Base-by-base conservation (phyloP, 2,888 invertebrate genomes). In the Malthinus flaveolus region DNA sequence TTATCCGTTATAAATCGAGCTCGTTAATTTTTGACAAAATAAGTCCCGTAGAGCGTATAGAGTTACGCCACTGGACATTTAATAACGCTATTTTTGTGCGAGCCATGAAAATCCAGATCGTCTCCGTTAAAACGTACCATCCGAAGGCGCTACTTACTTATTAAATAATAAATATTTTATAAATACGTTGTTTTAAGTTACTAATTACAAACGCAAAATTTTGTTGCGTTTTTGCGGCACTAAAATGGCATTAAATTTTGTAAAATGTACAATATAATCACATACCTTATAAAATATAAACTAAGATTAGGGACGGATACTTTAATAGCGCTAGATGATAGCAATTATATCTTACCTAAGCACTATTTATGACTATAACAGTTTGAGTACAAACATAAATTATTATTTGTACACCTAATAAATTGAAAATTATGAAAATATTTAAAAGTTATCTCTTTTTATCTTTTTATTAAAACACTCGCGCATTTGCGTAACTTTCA, bases 21-120 rank as follows among this genome's bases (percentile, higher is more conserved):
- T 62, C 66, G 69, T 70, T 67, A 67, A 70, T 67, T 71, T 71
- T 66, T 68, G 66, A 61, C 15, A 11, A 42, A 13, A n/a, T n/a
- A n/a, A 42, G 23, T 42, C 35, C 35, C 10, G 35, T 5, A n/a
- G 3, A 1, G 2, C 35, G 1, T 35, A 3, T 4, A 35, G 23
- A 23, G 23, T 23, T 23, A 23, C 23, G 23, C 23, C 23, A 23
- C 23, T 23, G 23, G n/a, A n/a, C n/a, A n/a, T n/a, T n/a, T n/a
- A n/a, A n/a, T n/a, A n/a, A n/a, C 23, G 2, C 5, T 23, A 23
- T 23, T 23, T 23, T 23, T 23, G n/a, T 23, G 23, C 23, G 23
- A 23, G 23, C 5, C 2, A 23, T 23, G 2, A 23, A 23, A 23
- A 23, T 23, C 5, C 23, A 23, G 23, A 3, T 5, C 23, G 23